Base-by-base conservation (phyloP, 1,140 invertebrate species). In the Marisa cornuarietis region DNA sequence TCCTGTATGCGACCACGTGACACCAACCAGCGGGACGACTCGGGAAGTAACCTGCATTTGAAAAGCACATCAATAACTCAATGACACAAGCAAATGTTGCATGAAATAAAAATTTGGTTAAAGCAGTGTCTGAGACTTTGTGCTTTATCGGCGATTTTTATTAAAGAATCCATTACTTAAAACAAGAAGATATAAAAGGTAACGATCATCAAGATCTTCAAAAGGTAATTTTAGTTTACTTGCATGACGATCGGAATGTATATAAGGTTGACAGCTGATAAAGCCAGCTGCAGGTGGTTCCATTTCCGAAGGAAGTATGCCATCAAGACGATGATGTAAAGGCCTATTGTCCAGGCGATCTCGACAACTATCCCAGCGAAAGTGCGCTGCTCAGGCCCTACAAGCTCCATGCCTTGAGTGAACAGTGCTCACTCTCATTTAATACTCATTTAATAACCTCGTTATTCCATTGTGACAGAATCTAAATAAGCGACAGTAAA, bases 271-370 rank as follows among this genome's bases (percentile, higher is more conserved):
- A 58, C 11, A 18, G 54, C 11, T 0, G 95, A 95, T 68, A 96
- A 93, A 1, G 93, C 93, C 83, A 96, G 91, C 90, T 96, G 95
- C 71, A 95, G 94, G 74, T 92, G 92, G 8, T 93, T 90, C 95
- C 95, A 96, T 61, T 94, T 92, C 20, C 94, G 92, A 5, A 95
- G 91, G 78, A 93, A 93, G 85, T 94, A 93, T 26, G 93, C 93
- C 71, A 95, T 92, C 0, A 92, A 76, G 4, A 94, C 91, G 31
- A 95, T 84, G 0, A 93, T 89, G 49, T 94, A 90, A 83, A 94
- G 93, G 24, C 94, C 95, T 3, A 95, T 93, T 84, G 94, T 93
- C 85, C 94, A 95, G 4, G 94, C 94, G 63, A 92, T 84, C 87
- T 95, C 80, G 58, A 84, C 80, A 11, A 65, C n/a, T 26, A 86